Evolutionary conservation across 2,113 vertebrate species (phyloP).

Genomic region (Centrocercus urophasianus): DNA sequence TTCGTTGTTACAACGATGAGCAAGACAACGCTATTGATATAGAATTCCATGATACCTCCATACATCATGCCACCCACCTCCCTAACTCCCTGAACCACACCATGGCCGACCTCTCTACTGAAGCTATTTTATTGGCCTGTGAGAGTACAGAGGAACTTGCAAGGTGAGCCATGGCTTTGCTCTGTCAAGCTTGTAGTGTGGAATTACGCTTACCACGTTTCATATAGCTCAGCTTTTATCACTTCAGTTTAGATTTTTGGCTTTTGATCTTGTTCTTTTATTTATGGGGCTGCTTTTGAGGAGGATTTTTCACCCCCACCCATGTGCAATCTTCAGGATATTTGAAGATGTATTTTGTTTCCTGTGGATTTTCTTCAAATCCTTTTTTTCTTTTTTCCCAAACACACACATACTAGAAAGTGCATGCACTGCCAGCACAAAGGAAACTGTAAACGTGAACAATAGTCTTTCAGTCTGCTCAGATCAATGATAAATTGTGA

Average conservation of each 20-base stretch:
- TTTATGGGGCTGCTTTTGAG: neutral
- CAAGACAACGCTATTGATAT: conserved; percentile 95
- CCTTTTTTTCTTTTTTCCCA: neutral
- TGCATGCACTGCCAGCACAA: neutral
- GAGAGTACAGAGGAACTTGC: conserved; percentile 87
- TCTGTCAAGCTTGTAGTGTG: accelerated
- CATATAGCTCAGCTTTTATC: neutral
- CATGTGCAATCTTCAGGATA: neutral
- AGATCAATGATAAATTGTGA: neutral
- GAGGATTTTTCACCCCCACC: neutral
- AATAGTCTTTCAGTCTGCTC: neutral
- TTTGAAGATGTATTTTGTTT: neutral
- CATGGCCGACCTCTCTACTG: conserved; percentile 89
- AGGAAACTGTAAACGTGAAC: neutral
- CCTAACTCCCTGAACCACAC: conserved; percentile 90
- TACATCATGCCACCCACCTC: conserved; percentile 95
- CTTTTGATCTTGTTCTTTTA: neutral
- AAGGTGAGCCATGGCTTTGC: conserved; percentile 78
- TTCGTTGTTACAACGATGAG: conserved; percentile 95
- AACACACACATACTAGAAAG: neutral
- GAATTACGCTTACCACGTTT: neutral
- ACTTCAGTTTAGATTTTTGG: neutral
- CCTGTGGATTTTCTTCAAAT: neutral
- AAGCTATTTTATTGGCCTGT: conserved; percentile 92
- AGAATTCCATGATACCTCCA: conserved; percentile 93